Percentiles rank a stretch among this genome's conserved stretches.
Conservation (phyloP, 2,888 invertebrate species). For the Halocaridina rubra region DNA sequence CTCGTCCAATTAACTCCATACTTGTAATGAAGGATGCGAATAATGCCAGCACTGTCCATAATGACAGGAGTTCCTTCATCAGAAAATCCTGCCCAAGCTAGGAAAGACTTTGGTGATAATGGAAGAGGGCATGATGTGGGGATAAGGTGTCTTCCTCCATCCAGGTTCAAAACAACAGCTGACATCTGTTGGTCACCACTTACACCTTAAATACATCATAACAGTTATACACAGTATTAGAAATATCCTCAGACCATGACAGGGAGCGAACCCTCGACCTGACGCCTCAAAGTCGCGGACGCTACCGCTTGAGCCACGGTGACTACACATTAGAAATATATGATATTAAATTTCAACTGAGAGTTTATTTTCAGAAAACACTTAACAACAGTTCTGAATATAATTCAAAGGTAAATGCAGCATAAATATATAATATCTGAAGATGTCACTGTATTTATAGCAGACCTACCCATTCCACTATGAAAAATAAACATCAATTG, state of each 20-base stretch:
- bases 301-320: too few relatives aligned
- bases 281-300: too few relatives aligned
- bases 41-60: constrained; percentile 81
- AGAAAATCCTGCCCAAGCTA: constrained; percentile 84
- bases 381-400: too few relatives aligned
- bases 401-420: too few relatives aligned
- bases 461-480: constrained; percentile 70
- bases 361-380: too few relatives aligned
- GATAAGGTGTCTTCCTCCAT: constrained; percentile 21
- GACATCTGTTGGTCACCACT: constrained; percentile 59
- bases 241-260: too few relatives aligned
- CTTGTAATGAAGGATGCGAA: constrained; percentile 77
- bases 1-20: constrained; percentile 83
- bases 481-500: constrained; percentile 78
- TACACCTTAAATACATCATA: constrained; percentile 50
- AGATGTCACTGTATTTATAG: too few relatives aligned
- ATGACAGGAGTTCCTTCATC: constrained; percentile 84
- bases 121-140: constrained; percentile 71
- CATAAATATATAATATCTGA: too few relatives aligned
- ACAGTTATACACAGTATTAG: too few relatives aligned
- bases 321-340: too few relatives aligned
- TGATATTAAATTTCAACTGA: too few relatives aligned
- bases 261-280: too few relatives aligned
- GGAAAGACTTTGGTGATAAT: constrained; percentile 76
- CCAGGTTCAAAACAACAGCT: constrained; percentile 34